Percentiles rank a stretch among this genome's conserved stretches.
phyloP scores from a whole-genome alignment of 1,140 invertebrate species.

The Drosophila suzukii region DNA sequence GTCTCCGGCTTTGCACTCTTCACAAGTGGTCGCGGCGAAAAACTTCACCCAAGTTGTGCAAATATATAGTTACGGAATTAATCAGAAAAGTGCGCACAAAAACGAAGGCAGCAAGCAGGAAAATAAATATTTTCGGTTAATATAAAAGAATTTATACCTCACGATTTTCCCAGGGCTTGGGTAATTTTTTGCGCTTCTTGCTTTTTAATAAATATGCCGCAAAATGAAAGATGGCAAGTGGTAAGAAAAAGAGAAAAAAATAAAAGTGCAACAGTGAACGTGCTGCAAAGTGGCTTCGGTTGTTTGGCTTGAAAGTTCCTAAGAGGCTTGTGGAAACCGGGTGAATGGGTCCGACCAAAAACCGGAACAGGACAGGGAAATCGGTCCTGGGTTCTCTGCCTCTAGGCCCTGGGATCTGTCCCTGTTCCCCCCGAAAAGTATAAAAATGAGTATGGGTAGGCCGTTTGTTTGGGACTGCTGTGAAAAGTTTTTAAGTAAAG shows the following conservation, averaged over 20 bases:
- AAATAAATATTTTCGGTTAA: constrained; percentile 80
- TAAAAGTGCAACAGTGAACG: constrained; percentile 72
- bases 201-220: constrained; percentile 72
- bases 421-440: neutral
- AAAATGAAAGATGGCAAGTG: constrained; percentile 70
- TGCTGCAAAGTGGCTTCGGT: constrained; percentile 68
- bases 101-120: constrained; percentile 50
- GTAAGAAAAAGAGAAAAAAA: constrained; percentile 28
- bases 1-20: constrained; percentile 22
- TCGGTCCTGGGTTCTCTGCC: neutral
- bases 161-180: constrained; percentile 1
- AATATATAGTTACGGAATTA: constrained; percentile 78
- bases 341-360: constrained; percentile 10
- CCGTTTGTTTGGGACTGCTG: constrained; percentile 50
- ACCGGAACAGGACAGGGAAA: constrained; percentile 6
- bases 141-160: constrained; percentile 58
- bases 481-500: constrained; percentile 59
- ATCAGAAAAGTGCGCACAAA: constrained; percentile 70
- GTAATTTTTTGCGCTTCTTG: constrained; percentile 26
- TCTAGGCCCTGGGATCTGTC: neutral
- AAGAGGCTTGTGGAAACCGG: constrained; percentile 53
- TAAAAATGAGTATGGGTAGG: constrained; percentile 10
- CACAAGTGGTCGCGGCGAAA: constrained; percentile 41
- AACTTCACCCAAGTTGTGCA: constrained; percentile 69
- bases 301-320: constrained; percentile 66